Percentiles rank a stretch among this genome's conserved stretches.
Conservation (phyloP, 2,888 invertebrate species). For the Gymnoscelis rufifasciata region DNA sequence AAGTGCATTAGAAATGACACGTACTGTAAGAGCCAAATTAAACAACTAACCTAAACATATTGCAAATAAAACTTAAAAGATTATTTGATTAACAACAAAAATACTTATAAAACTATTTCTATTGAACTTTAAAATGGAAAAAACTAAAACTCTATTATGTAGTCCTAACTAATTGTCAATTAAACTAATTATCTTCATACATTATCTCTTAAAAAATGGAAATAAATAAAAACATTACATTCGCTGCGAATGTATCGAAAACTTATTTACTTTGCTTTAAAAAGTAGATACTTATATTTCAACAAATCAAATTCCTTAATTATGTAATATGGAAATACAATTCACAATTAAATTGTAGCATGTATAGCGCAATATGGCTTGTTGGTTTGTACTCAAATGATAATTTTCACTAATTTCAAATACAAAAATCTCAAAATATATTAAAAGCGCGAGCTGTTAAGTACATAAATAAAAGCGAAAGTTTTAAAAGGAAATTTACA, state of each 20-base stretch:
- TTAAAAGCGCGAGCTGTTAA: slow-evolving; percentile 34
- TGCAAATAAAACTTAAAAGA: slow-evolving; percentile 62
- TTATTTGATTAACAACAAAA: slow-evolving; percentile 68
- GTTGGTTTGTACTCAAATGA: slow-evolving; percentile 64
- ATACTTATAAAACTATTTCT: slow-evolving; percentile 36
- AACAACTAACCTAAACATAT: slow-evolving; percentile 56
- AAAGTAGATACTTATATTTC: slow-evolving; percentile 9
- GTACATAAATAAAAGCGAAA: slow-evolving; percentile 35
- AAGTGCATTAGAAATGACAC: neutral
- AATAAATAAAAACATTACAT: slow-evolving; percentile 76
- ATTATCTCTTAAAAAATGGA: slow-evolving; percentile 60
- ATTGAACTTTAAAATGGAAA: slow-evolving; percentile 42
- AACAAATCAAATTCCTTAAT: slow-evolving; percentile 14
- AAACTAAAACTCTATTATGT: slow-evolving; percentile 38
- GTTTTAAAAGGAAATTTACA: slow-evolving; percentile 36
- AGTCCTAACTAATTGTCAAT: slow-evolving; percentile 63
- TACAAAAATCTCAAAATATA: slow-evolving; percentile 26
- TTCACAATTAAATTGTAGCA: slow-evolving; percentile 66
- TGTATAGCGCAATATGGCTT: slow-evolving; percentile 65
- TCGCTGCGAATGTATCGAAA: slow-evolving; percentile 55
- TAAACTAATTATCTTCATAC: slow-evolving; percentile 58
- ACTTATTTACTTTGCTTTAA: slow-evolving; percentile 48
- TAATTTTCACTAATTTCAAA: slow-evolving; percentile 17
- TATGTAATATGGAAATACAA: slow-evolving; percentile 44
- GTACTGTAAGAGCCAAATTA: slow-evolving; percentile 19